Percentiles rank a stretch among this genome's conserved stretches.
These are phyloP conservation scores for Trididemnum miniatum DNA, from an alignment of 23 tunicate species.

Conservation along the genomic window DNA sequence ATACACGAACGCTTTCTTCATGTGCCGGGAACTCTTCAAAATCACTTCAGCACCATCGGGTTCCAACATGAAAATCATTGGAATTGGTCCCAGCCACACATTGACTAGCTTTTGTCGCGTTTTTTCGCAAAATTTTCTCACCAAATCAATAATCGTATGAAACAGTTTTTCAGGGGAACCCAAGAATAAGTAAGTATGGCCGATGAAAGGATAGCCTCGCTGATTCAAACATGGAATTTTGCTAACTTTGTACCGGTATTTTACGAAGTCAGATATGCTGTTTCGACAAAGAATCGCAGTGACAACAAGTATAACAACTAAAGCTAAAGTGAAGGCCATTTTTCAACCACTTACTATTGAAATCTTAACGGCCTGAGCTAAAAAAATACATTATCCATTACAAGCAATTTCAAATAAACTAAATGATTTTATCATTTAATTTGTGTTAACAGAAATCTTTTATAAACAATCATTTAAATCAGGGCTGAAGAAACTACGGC, in stretches of 20 bases:
- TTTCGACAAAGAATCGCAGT: not conserved
- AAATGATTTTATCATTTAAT: no score
- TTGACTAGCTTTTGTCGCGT: conserved; percentile 29
- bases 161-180: not conserved
- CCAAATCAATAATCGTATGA: not conserved
- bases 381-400: no score
- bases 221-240: not conserved
- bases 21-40: conserved; percentile 67
- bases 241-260: not conserved
- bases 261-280: not conserved
- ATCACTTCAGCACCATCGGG: conserved; percentile 77
- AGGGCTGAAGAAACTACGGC: no score
- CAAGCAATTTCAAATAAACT: no score
- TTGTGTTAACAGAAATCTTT: no score
- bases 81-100: conserved; percentile 78
- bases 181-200: conserved; percentile 9
- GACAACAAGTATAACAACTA: not conserved
- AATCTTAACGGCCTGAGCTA: no score
- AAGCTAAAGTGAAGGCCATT: not conserved
- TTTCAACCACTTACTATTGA: no score
- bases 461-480: no score
- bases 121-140: not conserved
- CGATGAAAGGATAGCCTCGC: conserved; percentile 18
- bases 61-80: conserved; percentile 36
- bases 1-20: conserved; percentile 59